phyloP scores from a whole-genome alignment of 2,888 invertebrate genomes.

The Sarcophaga variegata region DNA sequence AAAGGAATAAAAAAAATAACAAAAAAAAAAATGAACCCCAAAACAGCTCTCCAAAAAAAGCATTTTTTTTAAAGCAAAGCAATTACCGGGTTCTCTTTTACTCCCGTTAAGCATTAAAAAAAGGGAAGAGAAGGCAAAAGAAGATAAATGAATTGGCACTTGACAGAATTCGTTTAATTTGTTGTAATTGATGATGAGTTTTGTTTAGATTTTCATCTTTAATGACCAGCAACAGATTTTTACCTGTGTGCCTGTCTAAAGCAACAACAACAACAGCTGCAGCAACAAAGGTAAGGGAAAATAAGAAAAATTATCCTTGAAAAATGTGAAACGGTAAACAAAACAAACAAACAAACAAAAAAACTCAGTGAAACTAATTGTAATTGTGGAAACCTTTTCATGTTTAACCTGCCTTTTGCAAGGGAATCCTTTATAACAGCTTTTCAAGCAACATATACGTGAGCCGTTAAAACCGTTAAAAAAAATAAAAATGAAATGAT shows the following conservation, averaged over 20 bases:
- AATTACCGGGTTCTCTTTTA: constrained; percentile 20
- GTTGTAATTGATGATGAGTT: constrained; percentile 67
- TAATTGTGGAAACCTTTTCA: constrained; percentile 25
- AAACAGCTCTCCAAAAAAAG: not conserved
- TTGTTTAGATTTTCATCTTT: constrained; percentile 63
- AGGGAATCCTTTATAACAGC: too few species aligned
- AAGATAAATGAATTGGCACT: constrained; percentile 50
- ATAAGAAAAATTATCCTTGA: not conserved
- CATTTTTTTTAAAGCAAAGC: not conserved
- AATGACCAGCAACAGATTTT: constrained; percentile 64
- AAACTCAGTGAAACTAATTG: not conserved
- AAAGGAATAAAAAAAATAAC: too few species aligned
- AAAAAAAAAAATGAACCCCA: not conserved
- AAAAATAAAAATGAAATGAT: constrained; percentile 63
- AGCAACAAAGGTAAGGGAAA: constrained; percentile 15
- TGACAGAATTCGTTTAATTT: constrained; percentile 59
- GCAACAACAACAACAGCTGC: not conserved
- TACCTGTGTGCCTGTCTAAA: not conserved
- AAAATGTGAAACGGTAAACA: not conserved
- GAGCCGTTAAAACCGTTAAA: constrained; percentile 1
- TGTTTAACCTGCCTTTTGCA: not conserved
- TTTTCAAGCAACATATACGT: not conserved
- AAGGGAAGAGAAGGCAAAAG: not conserved
- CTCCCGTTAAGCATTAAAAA: not conserved
- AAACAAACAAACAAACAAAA: constrained; percentile 13